phyloP scores from a whole-genome alignment of 2,113 vertebrate genomes.

The Pao palembangensis region DNA sequence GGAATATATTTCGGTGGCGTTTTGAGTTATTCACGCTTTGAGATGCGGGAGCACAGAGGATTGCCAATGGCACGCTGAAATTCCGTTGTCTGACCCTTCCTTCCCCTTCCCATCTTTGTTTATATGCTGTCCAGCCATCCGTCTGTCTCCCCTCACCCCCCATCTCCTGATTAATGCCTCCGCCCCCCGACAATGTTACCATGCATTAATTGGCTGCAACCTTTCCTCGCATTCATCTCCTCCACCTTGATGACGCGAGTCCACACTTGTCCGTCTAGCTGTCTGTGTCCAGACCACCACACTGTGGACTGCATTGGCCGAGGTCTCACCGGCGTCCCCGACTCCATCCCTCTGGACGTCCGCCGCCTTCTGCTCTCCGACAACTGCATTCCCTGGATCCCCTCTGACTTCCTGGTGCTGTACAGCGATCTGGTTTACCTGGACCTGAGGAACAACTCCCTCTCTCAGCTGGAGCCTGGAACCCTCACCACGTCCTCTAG shows the following conservation, averaged over 20 bases:
- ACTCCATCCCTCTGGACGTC: constrained; percentile 84
- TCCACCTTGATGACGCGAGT: constrained; percentile 63
- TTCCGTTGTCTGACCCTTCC: constrained; percentile 31
- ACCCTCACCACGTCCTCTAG: constrained; percentile 84
- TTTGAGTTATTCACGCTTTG: constrained; percentile 25
- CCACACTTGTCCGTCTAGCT: constrained; percentile 81
- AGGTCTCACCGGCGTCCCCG: constrained; percentile 84
- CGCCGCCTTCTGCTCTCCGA: constrained; percentile 86
- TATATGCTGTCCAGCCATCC: constrained; percentile 33
- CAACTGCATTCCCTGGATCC: constrained; percentile 87
- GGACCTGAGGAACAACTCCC: constrained; percentile 89
- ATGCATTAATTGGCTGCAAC: constrained; percentile 71
- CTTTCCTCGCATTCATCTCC: constrained; percentile 69
- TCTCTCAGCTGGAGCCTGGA: constrained; percentile 82
- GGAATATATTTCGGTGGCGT: constrained; percentile 64
- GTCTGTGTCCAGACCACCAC: constrained; percentile 86
- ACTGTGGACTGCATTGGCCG: constrained; percentile 86
- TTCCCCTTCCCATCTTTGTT: constrained; percentile 41
- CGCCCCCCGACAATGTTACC: constrained; percentile 72
- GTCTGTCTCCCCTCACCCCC: constrained; percentile 16
- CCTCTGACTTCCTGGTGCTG: constrained; percentile 88
- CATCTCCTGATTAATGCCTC: constrained; percentile 40
- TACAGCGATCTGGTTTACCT: constrained; percentile 89
- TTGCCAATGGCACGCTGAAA: constrained; percentile 68
- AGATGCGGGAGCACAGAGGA: constrained; percentile 41